phyloP scores from a whole-genome alignment of 2,797 vertebrate genomes.

The Anabacerthia variegaticeps region DNA sequence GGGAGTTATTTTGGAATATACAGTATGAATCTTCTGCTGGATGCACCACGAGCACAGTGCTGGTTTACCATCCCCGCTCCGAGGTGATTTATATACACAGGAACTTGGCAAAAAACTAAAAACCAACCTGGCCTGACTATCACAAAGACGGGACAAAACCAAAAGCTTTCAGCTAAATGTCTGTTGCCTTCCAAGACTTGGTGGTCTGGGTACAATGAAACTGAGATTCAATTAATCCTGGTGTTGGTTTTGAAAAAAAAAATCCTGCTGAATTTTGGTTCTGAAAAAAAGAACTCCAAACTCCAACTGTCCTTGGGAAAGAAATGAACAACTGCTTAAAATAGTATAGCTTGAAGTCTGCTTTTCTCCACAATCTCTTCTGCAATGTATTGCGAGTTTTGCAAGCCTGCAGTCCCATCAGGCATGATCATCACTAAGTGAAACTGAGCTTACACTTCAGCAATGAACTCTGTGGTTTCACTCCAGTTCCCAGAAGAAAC shows the following conservation, averaged over 20 bases:
- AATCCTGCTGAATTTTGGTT: not conserved
- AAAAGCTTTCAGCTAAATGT: not conserved
- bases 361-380: not conserved
- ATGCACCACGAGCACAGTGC: not conserved
- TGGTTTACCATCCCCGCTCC: not conserved
- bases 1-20: not conserved
- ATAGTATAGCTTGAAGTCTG: not conserved
- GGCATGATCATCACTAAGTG: fast-evolving
- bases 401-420: not conserved
- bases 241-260: not conserved
- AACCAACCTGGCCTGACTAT: not conserved
- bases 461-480: not conserved
- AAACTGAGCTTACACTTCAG: not conserved
- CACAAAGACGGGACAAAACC: not conserved
- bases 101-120: not conserved
- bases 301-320: not conserved
- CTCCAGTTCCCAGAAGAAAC: not conserved
- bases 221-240: not conserved
- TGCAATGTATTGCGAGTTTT: not conserved
- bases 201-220: not conserved
- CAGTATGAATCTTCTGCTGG: not conserved
- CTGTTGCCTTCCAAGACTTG: not conserved
- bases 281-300: not conserved
- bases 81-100: not conserved
- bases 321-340: not conserved